Evolutionary conservation across 2,113 vertebrate species (phyloP), one percentile per base, ranked within the genome.

Genomic region (Pantherophis guttatus): DNA sequence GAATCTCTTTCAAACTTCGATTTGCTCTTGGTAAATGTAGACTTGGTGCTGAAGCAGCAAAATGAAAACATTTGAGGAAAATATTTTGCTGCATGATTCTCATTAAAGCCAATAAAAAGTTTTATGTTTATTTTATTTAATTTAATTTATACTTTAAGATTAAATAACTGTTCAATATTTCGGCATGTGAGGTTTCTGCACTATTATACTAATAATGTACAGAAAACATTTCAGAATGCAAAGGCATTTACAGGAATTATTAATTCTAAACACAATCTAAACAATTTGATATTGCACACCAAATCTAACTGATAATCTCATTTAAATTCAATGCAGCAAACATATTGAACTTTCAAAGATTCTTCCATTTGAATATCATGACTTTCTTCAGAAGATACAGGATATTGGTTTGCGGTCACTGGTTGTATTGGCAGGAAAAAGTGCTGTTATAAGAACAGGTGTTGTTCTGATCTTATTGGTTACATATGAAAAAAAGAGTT

Each of bases 321-420:
- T 90, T 59, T 58, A 65, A 87, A 57, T 92, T 87, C 88, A 57
- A 55, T 90, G 44, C 29, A 15, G 86, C 90, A 95, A 52, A 17
- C 85, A 39, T 65, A 21, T 15, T 26, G 90, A 19, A 26, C 24
- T 95, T 96, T 95, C 94, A 95, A 92, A 94, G 95, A 95, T 86
- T 91, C 94, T 75, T 54, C 90, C 5, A 88, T 92, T 90, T 90
- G 87, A 85, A 9, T 90, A 92, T 90, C 48, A 55, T 1, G 93
- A 2, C 0, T 55, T 85, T 48, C 92, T 93, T 89, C 87, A 39
- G 57, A 10, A 62, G 93, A 96, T 93, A 39, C 94, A 93, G 95
- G 94, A 96, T 95, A 95, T 94, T 95, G 93, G 93, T 95, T 96
- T 96, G 94, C 94, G 92, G 94, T 94, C 92, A 94, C 53, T 92